Evolutionary conservation across 2,888 invertebrate species (phyloP), one percentile per base, ranked within the genome.

Genomic region (Caenorhabditis plicata): DNA sequence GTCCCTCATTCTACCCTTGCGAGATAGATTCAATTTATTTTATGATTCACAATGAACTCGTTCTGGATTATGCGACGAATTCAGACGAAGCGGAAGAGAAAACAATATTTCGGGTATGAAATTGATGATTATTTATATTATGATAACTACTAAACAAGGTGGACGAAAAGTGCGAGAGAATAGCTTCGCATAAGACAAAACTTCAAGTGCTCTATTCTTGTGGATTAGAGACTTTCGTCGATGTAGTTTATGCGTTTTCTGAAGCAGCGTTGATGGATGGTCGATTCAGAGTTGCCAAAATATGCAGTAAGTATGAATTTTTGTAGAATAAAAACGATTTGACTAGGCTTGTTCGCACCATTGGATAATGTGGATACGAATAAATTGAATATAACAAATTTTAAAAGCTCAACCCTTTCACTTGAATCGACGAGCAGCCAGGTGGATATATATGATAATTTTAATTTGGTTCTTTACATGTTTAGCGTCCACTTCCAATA

Each of bases 201-300:
- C 63, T 64, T 0, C 42, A 61, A 33, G 61, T 57, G 1, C 26
- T 71, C 23, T 71, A 68, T 48, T 54, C 61, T 11, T 71, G 71
- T 36, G 39, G 50, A n/a, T 43, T 65, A n/a, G 56, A 57, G 15
- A 57, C 51, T 53, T 68, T 68, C 38, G 60, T 63, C 1, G 68
- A 68, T 27, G 41, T 68, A 2, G 56, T 65, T 19, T 61, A 63
- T 45, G 58, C 68, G 1, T 68, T 65, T 35, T 65, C 64, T 2
- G 68, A 68, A 33, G 49, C 53, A 22, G 43, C 62, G 8, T 43
- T 68, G 9, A 36, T 51, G 17, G 63, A 65, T 38, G 64, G 65
- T 23, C 48, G 61, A 20, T 49, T 52, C 27, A 25, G 26, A 25
- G 60, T 62, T 8, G 41, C 35, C 3, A 31, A 36, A 11, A 51